A percentile compares a stretch with the other conserved stretches of the same genome.
phyloP scores from a whole-genome alignment of 1,140 invertebrate genomes.

The Bombus soroeensis region DNA sequence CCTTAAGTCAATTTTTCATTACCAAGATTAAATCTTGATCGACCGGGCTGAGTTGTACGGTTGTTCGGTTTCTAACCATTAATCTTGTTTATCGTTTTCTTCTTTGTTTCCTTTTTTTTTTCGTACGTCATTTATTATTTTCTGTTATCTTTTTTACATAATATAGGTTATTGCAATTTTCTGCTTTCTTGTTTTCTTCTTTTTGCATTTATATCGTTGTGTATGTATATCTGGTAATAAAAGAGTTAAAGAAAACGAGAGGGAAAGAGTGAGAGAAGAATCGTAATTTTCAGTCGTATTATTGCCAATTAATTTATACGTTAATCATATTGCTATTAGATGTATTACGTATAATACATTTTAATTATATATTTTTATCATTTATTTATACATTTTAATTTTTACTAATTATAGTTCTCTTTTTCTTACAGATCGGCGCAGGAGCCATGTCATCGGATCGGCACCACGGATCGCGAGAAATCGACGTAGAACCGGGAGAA shows the following conservation, averaged over 20 bases:
- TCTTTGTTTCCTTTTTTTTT: neutral
- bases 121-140: neutral
- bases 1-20: neutral
- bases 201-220: neutral
- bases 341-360: no score
- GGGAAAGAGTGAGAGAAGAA: neutral
- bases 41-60: neutral
- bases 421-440: slow-evolving; percentile 51
- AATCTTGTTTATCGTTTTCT: neutral
- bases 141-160: neutral
- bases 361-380: neutral
- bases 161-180: slow-evolving; percentile 2
- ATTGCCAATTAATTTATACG: no score
- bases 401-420: neutral
- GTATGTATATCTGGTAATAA: neutral
- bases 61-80: neutral
- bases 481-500: slow-evolving; percentile 72
- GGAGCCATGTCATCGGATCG: slow-evolving; percentile 73
- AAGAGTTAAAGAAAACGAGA: no score
- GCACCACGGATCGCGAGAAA: slow-evolving; percentile 66
- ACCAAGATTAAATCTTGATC: slow-evolving; percentile 1
- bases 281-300: no score
- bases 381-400: neutral
- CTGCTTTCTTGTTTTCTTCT: neutral
- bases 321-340: no score